Evolutionary conservation across 2,888 invertebrate genomes (phyloP).

Genomic region (Mylabris sibirica): DNA sequence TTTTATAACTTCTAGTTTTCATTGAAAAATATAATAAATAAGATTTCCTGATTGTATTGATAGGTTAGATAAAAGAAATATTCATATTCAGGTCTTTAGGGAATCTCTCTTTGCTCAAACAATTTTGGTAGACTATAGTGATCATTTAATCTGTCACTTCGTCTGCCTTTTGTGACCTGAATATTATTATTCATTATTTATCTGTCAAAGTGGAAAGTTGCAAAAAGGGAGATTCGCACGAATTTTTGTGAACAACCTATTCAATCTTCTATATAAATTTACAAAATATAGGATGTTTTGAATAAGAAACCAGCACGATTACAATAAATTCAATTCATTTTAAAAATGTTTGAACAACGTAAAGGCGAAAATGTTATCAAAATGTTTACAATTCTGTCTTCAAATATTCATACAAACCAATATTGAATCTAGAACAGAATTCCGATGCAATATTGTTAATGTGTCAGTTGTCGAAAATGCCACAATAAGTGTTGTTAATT

Average conservation of each 20-base stretch:
- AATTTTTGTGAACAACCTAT: neutral
- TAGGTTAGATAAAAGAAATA: neutral
- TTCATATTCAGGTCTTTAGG: neutral
- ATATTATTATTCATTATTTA: constrained; percentile 3
- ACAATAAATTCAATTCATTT: neutral
- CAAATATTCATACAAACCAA: neutral
- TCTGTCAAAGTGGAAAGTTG: neutral
- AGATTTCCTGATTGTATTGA: neutral
- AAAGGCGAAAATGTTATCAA: neutral
- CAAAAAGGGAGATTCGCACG: neutral
- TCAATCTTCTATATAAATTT: neutral
- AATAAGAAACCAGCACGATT: neutral
- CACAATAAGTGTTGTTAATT: neutral
- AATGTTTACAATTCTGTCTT: neutral
- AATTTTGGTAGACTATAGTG: neutral
- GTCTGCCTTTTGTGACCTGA: neutral
- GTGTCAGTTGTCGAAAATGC: neutral
- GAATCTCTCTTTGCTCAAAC: neutral
- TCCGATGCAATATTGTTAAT: neutral
- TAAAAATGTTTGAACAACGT: neutral
- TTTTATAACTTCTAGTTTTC: no score
- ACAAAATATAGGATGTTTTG: neutral
- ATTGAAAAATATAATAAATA: neutral
- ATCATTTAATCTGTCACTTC: neutral
- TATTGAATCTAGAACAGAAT: neutral